Base-by-base conservation (phyloP, 2,888 invertebrate genomes). In the Hartigia nigra region DNA sequence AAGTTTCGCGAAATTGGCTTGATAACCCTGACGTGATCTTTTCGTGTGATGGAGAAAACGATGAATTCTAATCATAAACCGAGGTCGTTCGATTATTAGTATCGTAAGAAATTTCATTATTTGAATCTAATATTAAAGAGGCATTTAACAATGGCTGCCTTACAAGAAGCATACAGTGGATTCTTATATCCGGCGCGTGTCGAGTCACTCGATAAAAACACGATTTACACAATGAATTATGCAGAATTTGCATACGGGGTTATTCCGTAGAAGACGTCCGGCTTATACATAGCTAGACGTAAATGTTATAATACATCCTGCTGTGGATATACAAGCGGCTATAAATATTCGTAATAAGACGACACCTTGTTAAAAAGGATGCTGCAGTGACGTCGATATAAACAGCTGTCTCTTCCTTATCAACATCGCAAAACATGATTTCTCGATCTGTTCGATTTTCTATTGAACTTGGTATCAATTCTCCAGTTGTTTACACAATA, bases 211-310 rank as follows among this genome's bases (percentile, higher is more conserved):
- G 34, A 72, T 72, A 72, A 72, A 72, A 72, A 72, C 72, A 72
- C 23, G 34, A 72, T 72, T 72, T 32, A 34, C 72, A 31, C 72
- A 72, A 23, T 3, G 31, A 72, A 14, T 31, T 72, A 72, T 23
- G 32, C 31, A 12, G 12, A 31, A 72, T 72, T 72, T 32, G 72
- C 72, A 72, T 72, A 72, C 72, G 14, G 72, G 72, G 72, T 72
- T 72, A 72, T 72, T 72, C 72, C 72, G 31, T 23, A 55, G n/a
- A 72, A 31, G 72, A 72, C 14, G 34, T 72, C 72, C 72, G 32
- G 72, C 14, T 32, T 31, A 23, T 32, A 31, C 55, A 5, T 9
- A 55, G 23, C 23, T 55, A 55, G 34, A 12, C 72, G 32, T 12
- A 31, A 32, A 72, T 9, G 72, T 34, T 72, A 72, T 34, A 72